A percentile compares a stretch with the other conserved stretches of the same genome.
These are phyloP conservation scores for Allacma fusca DNA, from an alignment of 2,888 invertebrate genomes.

Conservation along the genomic window DNA sequence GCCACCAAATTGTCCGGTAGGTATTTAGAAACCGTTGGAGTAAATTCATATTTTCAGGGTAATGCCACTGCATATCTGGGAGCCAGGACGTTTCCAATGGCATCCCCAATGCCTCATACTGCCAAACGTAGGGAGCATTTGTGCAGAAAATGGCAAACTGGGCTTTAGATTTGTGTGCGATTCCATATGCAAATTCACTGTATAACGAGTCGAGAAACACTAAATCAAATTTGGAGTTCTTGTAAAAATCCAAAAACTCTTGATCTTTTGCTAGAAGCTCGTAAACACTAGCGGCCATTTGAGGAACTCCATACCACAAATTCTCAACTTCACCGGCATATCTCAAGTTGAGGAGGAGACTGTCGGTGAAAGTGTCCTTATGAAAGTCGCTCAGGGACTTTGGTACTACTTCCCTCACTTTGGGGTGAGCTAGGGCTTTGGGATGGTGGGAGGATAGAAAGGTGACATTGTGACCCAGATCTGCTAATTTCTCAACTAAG, in stretches of 20 bases:
- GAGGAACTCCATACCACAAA: neutral
- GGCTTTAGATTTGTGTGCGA: constrained; percentile 51
- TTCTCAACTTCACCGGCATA: neutral
- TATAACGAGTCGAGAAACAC: constrained; percentile 51
- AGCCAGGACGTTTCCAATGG: constrained; percentile 51
- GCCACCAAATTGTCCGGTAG: constrained; percentile 46
- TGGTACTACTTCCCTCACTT: constrained; percentile 24
- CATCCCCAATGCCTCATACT: constrained; percentile 48
- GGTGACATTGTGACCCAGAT: constrained; percentile 54
- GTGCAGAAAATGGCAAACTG: constrained; percentile 51
- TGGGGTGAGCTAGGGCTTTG: constrained; percentile 30
- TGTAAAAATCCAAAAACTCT: constrained; percentile 41
- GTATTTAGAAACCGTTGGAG: constrained; percentile 44
- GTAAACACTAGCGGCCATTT: neutral
- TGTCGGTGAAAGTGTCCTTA: neutral
- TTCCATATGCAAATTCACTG: constrained; percentile 50
- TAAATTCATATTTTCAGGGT: constrained; percentile 47
- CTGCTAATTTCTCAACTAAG: constrained; percentile 50
- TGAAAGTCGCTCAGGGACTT: neutral
- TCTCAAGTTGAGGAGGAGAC: neutral
- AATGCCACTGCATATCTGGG: constrained; percentile 49
- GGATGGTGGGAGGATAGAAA: constrained; percentile 49
- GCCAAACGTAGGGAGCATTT: constrained; percentile 48
- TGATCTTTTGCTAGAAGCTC: constrained; percentile 1
- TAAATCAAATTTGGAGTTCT: constrained; percentile 48